Evolutionary conservation across 2,797 vertebrate species (phyloP).

Genomic region (Botia kubotai): DNA sequence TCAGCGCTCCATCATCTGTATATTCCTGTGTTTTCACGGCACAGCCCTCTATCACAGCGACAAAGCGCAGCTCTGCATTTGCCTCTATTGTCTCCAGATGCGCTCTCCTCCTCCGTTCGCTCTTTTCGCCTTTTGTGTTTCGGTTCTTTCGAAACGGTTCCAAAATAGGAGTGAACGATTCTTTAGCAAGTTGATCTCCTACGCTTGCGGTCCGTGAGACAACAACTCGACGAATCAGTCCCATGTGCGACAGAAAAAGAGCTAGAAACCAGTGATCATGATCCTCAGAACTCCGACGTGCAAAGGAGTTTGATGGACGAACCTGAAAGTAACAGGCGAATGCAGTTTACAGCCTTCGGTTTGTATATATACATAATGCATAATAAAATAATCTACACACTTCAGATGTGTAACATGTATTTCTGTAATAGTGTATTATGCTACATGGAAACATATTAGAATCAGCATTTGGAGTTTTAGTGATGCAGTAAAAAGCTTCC

Average conservation of each 20-base stretch:
- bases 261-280: neutral
- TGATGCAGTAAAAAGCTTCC: too few relatives aligned
- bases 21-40: constrained; percentile 56
- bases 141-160: constrained; percentile 35
- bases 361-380: too few relatives aligned
- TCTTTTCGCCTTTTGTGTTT: neutral
- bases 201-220: neutral
- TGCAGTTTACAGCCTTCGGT: too few relatives aligned
- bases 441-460: too few relatives aligned
- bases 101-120: constrained; percentile 58
- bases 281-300: neutral
- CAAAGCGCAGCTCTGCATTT: constrained; percentile 60
- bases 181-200: neutral
- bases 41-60: constrained; percentile 39
- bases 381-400: too few relatives aligned
- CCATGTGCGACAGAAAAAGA: neutral
- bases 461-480: too few relatives aligned
- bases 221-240: neutral
- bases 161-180: neutral
- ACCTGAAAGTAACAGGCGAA: too few relatives aligned
- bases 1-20: constrained; percentile 60
- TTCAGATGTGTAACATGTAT: too few relatives aligned
- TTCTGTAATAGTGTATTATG: too few relatives aligned
- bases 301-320: neutral
- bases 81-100: constrained; percentile 68